Base-by-base conservation (phyloP, 2,888 invertebrate genomes). In the Caenorhabditis sulstoni region DNA sequence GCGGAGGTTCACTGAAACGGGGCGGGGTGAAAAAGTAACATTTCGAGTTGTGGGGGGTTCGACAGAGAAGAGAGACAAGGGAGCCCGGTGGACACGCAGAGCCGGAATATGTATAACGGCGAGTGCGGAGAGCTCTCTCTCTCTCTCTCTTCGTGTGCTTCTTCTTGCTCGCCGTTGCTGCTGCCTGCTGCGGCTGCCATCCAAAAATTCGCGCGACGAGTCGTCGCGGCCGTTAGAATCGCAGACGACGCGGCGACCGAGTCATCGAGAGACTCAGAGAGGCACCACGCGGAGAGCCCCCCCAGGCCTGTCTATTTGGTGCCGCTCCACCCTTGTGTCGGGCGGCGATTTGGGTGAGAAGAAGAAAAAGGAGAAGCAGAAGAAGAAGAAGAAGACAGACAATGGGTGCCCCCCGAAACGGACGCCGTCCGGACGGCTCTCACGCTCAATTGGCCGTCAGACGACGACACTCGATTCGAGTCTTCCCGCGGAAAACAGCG, bases 401-500 rank as follows among this genome's bases (percentile, higher is more conserved):
- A 52, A 52, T 52, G 23, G n/a, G 23, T 29, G n/a, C 52, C n/a
- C 29, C 11, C 14, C 8, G 52, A 52, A 52, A 52, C 52, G 52
- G 52, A 52, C 23, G 18, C 49, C 35, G 53, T n/a, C 29, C 35
- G 23, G 49, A 50, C 23, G 52, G 64, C 49, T 64, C 66, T 67
- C 66, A 67, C 66, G 66, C 66, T 67, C 66, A 35, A 67, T 55
- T 67, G 57, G 55, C 16, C 55, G 16, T 41, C 29, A 49, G 7
- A 22, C 4, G 49, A 49, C 49, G 49, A 22, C 49, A 49, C 49
- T 52, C 49, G 22, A 50, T 50, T 50, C 52, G 52, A 52, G 5
- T 22, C 11, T 41, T 3, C 52, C 52, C 52, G 4, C 29, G 3
- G 29, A 44, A 58, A 58, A 58, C 41, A 58, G 44, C 41, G 14